These are phyloP conservation scores for Ochropleura leucogaster DNA, from an alignment of 2,888 invertebrate genomes.

Conservation along the genomic window DNA sequence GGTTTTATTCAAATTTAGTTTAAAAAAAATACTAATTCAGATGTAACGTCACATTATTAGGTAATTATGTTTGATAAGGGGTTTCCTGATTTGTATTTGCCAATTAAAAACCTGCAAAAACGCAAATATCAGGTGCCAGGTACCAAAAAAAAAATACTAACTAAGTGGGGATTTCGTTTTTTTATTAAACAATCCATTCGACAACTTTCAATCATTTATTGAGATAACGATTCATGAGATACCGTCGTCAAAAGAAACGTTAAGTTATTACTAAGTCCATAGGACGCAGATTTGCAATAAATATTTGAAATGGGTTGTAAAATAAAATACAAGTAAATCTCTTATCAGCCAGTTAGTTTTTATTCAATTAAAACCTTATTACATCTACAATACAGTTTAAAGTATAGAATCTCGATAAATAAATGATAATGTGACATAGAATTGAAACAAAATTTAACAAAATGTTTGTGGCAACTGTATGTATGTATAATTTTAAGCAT, in stretches of 20 bases:
- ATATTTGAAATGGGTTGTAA: too few species aligned
- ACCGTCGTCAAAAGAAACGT: too few species aligned
- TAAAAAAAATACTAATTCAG: neutral
- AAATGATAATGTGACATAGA: neutral
- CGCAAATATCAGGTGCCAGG: neutral
- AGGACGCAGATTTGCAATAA: too few species aligned
- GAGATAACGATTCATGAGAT: neutral
- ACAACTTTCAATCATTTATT: neutral
- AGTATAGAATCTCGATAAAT: neutral
- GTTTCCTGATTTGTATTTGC: neutral
- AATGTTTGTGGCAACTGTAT: neutral
- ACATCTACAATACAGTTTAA: neutral
- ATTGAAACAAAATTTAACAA: neutral
- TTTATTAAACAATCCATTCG: neutral
- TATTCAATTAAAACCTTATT: neutral
- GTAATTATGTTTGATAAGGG: neutral
- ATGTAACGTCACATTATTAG: neutral
- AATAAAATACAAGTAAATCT: neutral
- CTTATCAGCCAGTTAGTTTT: neutral
- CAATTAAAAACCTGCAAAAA: neutral
- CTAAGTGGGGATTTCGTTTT: neutral
- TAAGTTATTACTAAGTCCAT: neutral
- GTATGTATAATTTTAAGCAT: conserved; percentile 5
- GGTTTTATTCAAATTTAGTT: neutral
- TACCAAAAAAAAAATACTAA: neutral